Evolutionary conservation across 2,113 vertebrate species (phyloP).

Genomic region (Ameiurus melas): DNA sequence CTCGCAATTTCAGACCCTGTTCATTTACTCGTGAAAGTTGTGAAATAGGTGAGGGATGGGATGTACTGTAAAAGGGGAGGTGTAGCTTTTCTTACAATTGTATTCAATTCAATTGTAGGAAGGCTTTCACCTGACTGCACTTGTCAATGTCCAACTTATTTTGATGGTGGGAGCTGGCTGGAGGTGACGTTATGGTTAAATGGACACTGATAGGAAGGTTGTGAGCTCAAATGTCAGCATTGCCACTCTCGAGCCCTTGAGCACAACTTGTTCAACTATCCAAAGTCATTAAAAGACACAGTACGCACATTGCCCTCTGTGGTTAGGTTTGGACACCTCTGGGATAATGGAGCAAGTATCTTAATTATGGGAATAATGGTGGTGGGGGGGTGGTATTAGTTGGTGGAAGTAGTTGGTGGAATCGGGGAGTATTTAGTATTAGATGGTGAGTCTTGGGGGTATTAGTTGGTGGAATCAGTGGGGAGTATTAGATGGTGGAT

Average conservation of each 20-base stretch:
- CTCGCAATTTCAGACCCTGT: background rate
- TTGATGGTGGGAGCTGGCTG: background rate
- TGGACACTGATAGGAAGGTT: background rate
- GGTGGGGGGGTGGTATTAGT: no score
- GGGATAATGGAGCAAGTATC: background rate
- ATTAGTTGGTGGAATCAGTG: no score
- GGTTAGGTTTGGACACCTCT: background rate
- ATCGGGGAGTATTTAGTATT: no score
- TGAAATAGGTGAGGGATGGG: background rate
- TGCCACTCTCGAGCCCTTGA: background rate
- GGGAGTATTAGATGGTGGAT: no score
- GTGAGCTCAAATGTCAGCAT: background rate
- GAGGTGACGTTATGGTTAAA: background rate
- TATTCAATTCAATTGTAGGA: background rate
- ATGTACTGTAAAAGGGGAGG: background rate
- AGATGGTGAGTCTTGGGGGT: no score
- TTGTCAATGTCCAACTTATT: background rate
- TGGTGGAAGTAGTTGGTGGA: no score
- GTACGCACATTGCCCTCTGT: no score
- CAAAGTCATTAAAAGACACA: no score
- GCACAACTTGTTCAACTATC: no score
- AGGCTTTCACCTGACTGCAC: background rate
- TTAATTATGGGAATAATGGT: background rate
- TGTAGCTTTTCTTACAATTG: background rate
- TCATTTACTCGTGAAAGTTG: background rate